Evolutionary conservation across 1,140 invertebrate genomes (phyloP).

Genomic region (Orius insidiosus): DNA sequence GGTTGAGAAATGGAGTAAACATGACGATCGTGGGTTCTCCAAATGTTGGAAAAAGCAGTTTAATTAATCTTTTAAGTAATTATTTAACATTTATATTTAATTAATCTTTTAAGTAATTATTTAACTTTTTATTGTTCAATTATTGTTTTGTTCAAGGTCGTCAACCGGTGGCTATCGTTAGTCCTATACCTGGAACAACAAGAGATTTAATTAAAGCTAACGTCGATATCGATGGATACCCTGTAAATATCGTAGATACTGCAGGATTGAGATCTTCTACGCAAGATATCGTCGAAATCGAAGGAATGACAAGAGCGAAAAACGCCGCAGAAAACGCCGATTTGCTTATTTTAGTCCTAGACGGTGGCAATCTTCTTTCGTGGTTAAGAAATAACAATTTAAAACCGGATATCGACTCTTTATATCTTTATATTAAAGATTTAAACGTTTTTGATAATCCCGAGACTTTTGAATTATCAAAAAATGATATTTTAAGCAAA

Average conservation of each 20-base stretch:
- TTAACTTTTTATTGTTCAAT: neutral
- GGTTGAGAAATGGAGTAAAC: constrained; percentile 54
- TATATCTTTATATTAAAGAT: neutral
- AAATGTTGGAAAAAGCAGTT: constrained; percentile 85
- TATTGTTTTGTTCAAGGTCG: constrained; percentile 31
- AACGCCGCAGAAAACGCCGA: constrained; percentile 39
- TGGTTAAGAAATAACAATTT: neutral
- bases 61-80: constrained; percentile 70
- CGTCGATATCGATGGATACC: constrained; percentile 64
- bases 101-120: no score
- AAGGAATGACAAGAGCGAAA: constrained; percentile 57
- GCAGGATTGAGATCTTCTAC: constrained; percentile 55
- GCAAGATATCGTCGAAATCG: constrained; percentile 51
- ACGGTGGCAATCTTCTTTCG: constrained; percentile 27
- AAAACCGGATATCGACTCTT: neutral
- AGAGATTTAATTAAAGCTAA: constrained; percentile 65
- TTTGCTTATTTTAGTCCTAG: constrained; percentile 48
- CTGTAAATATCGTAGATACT: constrained; percentile 68
- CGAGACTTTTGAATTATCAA: neutral
- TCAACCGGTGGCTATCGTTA: constrained; percentile 70
- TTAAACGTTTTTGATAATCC: no score
- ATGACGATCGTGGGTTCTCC: constrained; percentile 62
- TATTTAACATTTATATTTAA: no score
- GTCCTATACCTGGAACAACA: constrained; percentile 70
- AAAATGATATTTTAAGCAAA: neutral